Conservation (phyloP, 1,140 invertebrate genomes). For the Brachionus rubens region DNA sequence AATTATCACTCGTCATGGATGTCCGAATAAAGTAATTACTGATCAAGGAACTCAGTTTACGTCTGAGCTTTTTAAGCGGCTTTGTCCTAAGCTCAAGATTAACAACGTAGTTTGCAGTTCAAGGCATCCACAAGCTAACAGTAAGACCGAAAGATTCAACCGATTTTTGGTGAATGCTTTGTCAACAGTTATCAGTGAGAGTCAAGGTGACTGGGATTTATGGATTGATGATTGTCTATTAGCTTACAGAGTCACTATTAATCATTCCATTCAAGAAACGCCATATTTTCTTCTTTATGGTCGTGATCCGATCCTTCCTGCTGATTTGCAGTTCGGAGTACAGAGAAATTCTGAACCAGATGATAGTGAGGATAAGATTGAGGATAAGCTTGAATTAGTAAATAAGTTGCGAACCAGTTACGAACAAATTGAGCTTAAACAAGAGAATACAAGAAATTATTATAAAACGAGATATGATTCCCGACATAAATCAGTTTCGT, state of each 20-base stretch:
- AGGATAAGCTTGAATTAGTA: not conserved
- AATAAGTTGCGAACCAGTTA: not conserved
- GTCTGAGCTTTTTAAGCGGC: not conserved
- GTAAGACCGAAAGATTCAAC: slow-evolving; percentile 47
- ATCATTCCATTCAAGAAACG: no score
- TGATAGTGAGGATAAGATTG: not conserved
- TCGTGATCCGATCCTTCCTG: slow-evolving; percentile 1
- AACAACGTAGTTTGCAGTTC: slow-evolving; percentile 47
- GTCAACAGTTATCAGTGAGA: not conserved
- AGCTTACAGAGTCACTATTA: no score
- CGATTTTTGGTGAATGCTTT: not conserved
- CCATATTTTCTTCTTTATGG: no score
- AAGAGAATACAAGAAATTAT: no score
- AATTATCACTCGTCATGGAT: slow-evolving; percentile 50
- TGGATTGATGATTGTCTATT: no score
- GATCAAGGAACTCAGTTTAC: not conserved
- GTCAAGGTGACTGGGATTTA: not conserved
- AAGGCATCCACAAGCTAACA: slow-evolving; percentile 50
- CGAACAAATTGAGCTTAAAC: no score
- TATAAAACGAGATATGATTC: no score
- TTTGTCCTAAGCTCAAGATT: not conserved
- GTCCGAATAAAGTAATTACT: slow-evolving; percentile 34
- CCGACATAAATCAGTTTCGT: no score
- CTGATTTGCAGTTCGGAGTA: not conserved
- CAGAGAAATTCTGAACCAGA: not conserved